phyloP scores from a whole-genome alignment of 2,113 vertebrate species.

The Penelope pileata region DNA sequence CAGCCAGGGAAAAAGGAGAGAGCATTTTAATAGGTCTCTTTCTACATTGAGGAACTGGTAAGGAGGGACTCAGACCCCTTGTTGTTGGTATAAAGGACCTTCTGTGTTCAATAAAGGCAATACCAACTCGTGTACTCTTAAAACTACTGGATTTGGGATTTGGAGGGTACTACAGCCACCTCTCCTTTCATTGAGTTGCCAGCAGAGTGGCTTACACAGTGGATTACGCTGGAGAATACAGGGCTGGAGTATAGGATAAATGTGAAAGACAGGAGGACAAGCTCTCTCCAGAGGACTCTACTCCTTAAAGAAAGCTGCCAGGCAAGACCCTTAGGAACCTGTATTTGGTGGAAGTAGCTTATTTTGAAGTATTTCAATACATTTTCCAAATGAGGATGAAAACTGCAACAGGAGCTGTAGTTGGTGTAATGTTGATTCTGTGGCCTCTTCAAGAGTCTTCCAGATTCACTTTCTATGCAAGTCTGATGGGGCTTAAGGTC shows the following conservation, averaged over 20 bases:
- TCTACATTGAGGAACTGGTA: background rate
- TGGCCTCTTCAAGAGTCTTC: background rate
- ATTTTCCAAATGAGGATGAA: background rate
- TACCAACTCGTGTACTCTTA: fast-evolving
- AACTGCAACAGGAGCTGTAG: background rate
- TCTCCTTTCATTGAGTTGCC: background rate
- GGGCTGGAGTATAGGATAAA: background rate
- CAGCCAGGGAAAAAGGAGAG: background rate
- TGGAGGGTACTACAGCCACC: background rate
- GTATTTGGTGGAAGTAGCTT: background rate
- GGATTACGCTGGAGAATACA: background rate
- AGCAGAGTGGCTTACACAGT: background rate
- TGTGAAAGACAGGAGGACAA: background rate
- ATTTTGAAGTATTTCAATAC: background rate
- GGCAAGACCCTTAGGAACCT: background rate
- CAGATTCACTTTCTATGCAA: background rate
- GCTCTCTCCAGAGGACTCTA: background rate
- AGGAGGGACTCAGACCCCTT: background rate
- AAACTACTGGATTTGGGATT: background rate
- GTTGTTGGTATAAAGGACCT: fast-evolving
- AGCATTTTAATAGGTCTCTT: background rate
- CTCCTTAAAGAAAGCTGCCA: background rate
- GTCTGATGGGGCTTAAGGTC: background rate
- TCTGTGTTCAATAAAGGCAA: background rate
- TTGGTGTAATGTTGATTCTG: background rate